Percentiles rank a stretch among this genome's conserved stretches.
These are phyloP conservation scores for Gryon sp. DNA, from an alignment of 1,140 invertebrate genomes.

Conservation along the genomic window DNA sequence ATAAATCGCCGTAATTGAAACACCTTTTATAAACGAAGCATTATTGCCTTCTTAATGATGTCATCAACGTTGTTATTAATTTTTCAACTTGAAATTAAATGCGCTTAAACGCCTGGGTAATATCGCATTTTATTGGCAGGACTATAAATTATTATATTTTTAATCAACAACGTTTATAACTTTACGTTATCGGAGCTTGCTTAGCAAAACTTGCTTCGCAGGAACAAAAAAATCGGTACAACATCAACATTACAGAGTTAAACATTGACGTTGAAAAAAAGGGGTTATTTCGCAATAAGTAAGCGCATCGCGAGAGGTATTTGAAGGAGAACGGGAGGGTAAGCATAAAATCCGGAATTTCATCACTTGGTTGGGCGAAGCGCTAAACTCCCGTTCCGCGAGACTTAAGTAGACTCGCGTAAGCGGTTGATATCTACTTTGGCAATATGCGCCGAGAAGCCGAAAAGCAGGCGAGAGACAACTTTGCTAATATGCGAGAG, in stretches of 20 bases:
- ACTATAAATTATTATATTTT: conserved; percentile 48
- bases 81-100: conserved; percentile 34
- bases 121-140: conserved; percentile 39
- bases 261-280: background rate
- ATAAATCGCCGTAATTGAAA: conserved; percentile 46
- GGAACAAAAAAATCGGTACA: background rate
- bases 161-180: no score
- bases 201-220: no score
- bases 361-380: conserved; percentile 43
- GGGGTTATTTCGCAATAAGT: conserved; percentile 18
- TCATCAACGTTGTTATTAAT: conserved; percentile 51
- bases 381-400: conserved; percentile 48
- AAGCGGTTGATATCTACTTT: conserved; percentile 62
- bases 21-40: conserved; percentile 40
- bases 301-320: conserved; percentile 28
- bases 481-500: conserved; percentile 67
- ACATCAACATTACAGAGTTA: conserved; percentile 4
- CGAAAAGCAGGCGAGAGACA: conserved; percentile 61
- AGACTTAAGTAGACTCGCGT: conserved; percentile 56
- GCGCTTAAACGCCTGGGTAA: conserved; percentile 4
- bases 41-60: conserved; percentile 44
- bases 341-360: conserved; percentile 52
- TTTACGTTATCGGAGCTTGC: no score
- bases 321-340: conserved; percentile 28
- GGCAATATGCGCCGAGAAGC: conserved; percentile 60